These are phyloP conservation scores for Mustelus asterias DNA, from an alignment of 2,113 vertebrate genomes.

Conservation along the genomic window DNA sequence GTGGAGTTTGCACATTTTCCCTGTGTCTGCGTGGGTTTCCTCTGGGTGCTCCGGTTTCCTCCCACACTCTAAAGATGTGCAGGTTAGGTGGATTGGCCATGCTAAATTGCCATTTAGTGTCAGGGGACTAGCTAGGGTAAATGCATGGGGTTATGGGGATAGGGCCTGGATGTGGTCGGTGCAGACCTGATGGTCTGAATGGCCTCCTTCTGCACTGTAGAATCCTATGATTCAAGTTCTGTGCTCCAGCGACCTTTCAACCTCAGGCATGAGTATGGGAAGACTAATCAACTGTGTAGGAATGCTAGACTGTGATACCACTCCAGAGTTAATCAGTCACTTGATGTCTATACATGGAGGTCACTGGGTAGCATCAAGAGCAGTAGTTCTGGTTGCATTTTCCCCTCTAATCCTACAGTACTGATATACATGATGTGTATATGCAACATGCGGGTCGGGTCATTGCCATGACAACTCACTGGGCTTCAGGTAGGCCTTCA, in stretches of 20 bases:
- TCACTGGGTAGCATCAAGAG: neutral
- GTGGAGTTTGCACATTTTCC: too few relatives aligned
- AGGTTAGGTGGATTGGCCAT: too few relatives aligned
- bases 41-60: too few relatives aligned
- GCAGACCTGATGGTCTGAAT: too few relatives aligned
- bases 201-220: too few relatives aligned
- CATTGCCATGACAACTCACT: slow-evolving; percentile 7
- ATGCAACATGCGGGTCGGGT: neutral
- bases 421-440: neutral
- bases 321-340: neutral
- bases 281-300: neutral
- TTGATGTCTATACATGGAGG: neutral
- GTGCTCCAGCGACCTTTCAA: neutral
- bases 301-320: neutral
- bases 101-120: too few relatives aligned
- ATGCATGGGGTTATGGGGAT: too few relatives aligned
- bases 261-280: neutral
- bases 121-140: too few relatives aligned
- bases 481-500: neutral
- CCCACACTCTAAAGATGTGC: too few relatives aligned
- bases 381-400: neutral
- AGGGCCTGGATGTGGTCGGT: too few relatives aligned
- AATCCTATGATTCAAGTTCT: neutral
- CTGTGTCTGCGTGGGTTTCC: too few relatives aligned
- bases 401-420: neutral